Evolutionary conservation across 2,888 invertebrate genomes (phyloP).

Genomic region (Allacma fusca): DNA sequence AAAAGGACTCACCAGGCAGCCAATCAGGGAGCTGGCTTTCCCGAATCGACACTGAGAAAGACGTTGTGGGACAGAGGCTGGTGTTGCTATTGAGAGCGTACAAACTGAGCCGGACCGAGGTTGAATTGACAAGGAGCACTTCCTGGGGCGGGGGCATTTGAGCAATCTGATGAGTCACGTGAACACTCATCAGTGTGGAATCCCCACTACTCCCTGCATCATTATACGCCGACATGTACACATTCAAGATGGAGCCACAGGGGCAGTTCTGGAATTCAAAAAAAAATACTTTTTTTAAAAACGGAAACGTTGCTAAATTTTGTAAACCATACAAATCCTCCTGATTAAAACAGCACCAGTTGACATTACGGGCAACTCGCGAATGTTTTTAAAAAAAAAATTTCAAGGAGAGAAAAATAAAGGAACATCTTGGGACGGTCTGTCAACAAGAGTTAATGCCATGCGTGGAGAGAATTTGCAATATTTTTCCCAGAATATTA

Average conservation of each 20-base stretch:
- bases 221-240: conserved; percentile 60
- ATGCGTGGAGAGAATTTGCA: too few species aligned
- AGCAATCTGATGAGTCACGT: conserved; percentile 55
- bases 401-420: too few species aligned
- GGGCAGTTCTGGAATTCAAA: conserved; percentile 51
- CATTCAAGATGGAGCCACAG: conserved; percentile 59
- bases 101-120: conserved; percentile 55
- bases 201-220: conserved; percentile 56
- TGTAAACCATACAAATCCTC: too few species aligned
- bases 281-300: too few species aligned
- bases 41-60: conserved; percentile 54
- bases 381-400: too few species aligned
- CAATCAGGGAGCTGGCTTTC: conserved; percentile 50
- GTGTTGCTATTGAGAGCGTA: conserved; percentile 56
- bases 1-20: conserved; percentile 44
- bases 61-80: conserved; percentile 55
- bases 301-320: too few species aligned
- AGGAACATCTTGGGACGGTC: too few species aligned
- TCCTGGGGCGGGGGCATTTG: conserved; percentile 49
- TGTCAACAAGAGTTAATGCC: too few species aligned
- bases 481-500: too few species aligned
- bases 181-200: conserved; percentile 56
- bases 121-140: conserved; percentile 54
- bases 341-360: too few species aligned
- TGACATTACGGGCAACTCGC: too few species aligned